Conservation (phyloP, 2,888 invertebrate genomes). For the Gasteruption jaculator region DNA sequence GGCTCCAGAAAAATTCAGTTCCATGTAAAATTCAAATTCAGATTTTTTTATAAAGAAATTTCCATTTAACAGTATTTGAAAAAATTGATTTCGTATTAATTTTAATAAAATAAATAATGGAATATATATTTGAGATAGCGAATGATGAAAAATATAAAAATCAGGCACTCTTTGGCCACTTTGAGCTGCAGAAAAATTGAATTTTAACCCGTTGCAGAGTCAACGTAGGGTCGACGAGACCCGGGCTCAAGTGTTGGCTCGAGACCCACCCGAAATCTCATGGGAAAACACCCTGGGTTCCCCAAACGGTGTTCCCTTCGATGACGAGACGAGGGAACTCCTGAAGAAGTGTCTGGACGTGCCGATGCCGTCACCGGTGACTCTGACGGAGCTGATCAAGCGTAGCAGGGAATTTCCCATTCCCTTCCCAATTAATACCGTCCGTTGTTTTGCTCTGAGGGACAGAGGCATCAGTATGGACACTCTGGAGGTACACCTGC, state of each 20-base stretch:
- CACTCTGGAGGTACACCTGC: constrained; percentile 33
- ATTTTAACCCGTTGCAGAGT: too few relatives aligned
- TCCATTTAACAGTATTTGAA: too few relatives aligned
- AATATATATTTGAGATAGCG: too few relatives aligned
- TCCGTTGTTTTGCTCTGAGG: constrained; percentile 37
- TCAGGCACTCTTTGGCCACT: too few relatives aligned
- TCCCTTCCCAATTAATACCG: constrained; percentile 46
- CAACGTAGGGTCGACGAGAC: constrained; percentile 24
- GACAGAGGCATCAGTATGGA: constrained; percentile 36
- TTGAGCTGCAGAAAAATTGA: too few relatives aligned
- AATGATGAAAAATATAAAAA: too few relatives aligned
- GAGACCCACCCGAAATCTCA: constrained; percentile 43
- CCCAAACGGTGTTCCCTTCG: constrained; percentile 42
- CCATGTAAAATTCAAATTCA: too few relatives aligned
- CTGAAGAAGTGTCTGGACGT: constrained; percentile 36
- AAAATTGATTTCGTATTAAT: too few relatives aligned
- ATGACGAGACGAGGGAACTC: constrained; percentile 41
- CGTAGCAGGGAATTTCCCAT: constrained; percentile 48
- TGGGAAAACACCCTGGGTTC: constrained; percentile 45
- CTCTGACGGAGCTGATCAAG: constrained; percentile 39
- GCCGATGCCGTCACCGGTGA: constrained; percentile 33
- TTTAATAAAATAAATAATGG: too few relatives aligned
- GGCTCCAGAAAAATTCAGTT: too few relatives aligned
- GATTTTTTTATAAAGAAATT: too few relatives aligned
- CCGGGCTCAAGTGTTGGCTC: constrained; percentile 23